Percentiles rank a stretch among this genome's conserved stretches.
Evolutionary conservation across 2,797 vertebrate genomes (phyloP).

Genomic region (Loriculus beryllinus): DNA sequence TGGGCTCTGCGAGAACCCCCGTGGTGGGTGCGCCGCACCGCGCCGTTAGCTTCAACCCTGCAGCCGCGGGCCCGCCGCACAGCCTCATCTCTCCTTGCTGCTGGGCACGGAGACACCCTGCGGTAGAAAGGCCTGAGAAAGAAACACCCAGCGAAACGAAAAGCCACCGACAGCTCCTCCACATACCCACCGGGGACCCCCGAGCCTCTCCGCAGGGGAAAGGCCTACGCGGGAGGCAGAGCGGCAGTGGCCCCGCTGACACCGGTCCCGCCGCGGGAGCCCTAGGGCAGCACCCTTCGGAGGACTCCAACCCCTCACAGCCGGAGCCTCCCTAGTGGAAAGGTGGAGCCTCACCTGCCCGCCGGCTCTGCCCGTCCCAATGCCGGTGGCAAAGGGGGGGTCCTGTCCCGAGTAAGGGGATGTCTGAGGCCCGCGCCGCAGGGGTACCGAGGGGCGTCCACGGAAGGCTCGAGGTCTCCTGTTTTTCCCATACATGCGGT

Average conservation of each 20-base stretch:
- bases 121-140: not conserved
- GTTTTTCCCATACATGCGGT: not conserved
- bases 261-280: not conserved
- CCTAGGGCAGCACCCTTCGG: not conserved
- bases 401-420: not conserved
- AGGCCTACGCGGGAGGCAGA: not conserved
- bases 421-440: not conserved
- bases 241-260: not conserved
- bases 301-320: not conserved
- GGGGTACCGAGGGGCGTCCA: not conserved
- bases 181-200: not conserved
- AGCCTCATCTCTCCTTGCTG: not conserved
- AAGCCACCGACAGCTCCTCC: not conserved
- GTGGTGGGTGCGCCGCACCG: not conserved
- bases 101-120: not conserved
- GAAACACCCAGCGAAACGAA: not conserved
- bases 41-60: not conserved
- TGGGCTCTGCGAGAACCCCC: rapidly evolving
- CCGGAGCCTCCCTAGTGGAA: not conserved
- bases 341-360: not conserved
- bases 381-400: not conserved
- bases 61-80: too few relatives aligned
- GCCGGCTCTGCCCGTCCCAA: not conserved
- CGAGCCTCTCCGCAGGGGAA: not conserved
- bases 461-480: too few relatives aligned